Evolutionary conservation across 2,113 vertebrate genomes (phyloP).

Genomic region (Irena cyanogastra): DNA sequence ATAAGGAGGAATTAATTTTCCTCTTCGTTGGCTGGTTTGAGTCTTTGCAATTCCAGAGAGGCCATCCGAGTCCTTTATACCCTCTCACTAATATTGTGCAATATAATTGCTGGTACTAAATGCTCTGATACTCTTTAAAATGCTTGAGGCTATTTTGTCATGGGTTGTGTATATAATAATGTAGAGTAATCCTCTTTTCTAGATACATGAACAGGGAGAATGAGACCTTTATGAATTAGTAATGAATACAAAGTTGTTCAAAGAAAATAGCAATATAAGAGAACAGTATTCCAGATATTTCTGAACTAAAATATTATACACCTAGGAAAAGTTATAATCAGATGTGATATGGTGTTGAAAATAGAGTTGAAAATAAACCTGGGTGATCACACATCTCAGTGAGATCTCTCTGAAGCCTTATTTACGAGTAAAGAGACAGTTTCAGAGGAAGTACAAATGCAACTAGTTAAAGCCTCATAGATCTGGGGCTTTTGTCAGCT

Average conservation of each 20-base stretch:
- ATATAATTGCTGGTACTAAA: neutral
- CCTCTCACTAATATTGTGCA: neutral
- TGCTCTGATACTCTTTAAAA: neutral
- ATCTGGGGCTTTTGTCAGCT: neutral
- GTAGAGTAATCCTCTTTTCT: neutral
- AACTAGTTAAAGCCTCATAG: neutral
- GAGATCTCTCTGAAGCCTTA: neutral
- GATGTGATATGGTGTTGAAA: neutral
- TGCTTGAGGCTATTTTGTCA: neutral
- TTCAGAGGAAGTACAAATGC: neutral
- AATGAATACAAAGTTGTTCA: neutral
- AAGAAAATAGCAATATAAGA: neutral
- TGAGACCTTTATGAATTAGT: neutral
- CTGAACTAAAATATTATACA: neutral
- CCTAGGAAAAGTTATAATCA: neutral
- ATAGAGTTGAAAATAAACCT: neutral
- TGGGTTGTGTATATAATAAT: neutral
- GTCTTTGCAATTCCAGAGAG: neutral
- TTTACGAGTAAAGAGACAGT: neutral
- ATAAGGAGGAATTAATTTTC: slow-evolving; percentile 7
- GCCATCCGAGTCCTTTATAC: neutral
- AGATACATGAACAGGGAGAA: neutral
- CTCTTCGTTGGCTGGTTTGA: neutral
- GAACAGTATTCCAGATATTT: neutral
- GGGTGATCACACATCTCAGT: neutral